phyloP scores from a whole-genome alignment of 2,113 vertebrate genomes.

The Amblyornis subalaris region DNA sequence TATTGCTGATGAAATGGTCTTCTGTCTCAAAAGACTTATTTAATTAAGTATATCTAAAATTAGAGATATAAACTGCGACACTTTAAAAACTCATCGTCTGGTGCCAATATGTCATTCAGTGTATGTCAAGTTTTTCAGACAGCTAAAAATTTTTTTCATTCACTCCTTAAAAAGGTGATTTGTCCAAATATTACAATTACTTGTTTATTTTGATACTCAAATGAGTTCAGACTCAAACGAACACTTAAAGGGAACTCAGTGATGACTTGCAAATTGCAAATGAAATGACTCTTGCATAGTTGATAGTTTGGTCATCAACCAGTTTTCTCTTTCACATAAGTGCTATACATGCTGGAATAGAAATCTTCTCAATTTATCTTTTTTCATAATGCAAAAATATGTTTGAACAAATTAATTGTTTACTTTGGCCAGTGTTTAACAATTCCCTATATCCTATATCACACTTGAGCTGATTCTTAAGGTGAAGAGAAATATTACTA shows the following conservation, averaged over 20 bases:
- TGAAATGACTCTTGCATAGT: conserved; percentile 9
- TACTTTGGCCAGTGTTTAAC: background rate
- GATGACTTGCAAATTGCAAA: conserved; percentile 10
- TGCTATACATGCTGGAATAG: background rate
- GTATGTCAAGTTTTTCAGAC: background rate
- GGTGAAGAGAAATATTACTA: background rate
- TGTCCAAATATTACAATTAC: conserved; percentile 18
- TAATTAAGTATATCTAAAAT: conserved; percentile 28
- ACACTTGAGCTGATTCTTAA: background rate
- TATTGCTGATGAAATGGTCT: conserved; percentile 3
- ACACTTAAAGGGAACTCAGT: conserved; percentile 19
- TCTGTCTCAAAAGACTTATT: background rate
- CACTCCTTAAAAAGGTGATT: background rate
- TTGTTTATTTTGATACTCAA: conserved; percentile 30
- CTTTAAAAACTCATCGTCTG: background rate
- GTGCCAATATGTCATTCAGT: background rate
- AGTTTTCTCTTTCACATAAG: conserved; percentile 1
- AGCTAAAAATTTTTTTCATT: background rate
- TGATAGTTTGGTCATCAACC: conserved; percentile 1
- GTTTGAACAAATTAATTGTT: background rate
- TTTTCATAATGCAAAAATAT: background rate
- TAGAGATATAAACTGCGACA: background rate
- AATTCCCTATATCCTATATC: background rate
- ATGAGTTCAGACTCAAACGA: conserved; percentile 10
- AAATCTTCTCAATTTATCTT: background rate